Evolutionary conservation across 1,140 invertebrate species (phyloP).

Genomic region (Harlomillsia oculata): DNA sequence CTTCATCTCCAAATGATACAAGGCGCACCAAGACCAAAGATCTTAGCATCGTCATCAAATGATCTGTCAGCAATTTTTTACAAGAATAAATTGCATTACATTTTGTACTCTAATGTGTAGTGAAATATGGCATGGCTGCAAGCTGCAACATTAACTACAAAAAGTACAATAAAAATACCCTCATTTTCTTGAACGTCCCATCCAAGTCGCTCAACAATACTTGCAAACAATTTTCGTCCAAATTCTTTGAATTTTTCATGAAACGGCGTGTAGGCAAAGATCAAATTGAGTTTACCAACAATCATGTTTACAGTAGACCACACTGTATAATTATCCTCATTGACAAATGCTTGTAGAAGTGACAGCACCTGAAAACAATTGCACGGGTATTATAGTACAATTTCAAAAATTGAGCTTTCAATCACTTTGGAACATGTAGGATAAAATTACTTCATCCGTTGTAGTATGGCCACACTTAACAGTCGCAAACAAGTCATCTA

Average conservation of each 20-base stretch:
- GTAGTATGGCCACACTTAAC: conserved; percentile 74
- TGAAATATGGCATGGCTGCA: no score
- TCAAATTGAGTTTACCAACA: conserved; percentile 59
- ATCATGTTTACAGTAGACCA: conserved; percentile 79
- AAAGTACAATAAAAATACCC: conserved; percentile 41
- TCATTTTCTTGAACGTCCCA: conserved; percentile 66
- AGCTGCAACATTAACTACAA: background rate
- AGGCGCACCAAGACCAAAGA: conserved; percentile 71
- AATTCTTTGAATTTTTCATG: conserved; percentile 58
- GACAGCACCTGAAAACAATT: background rate
- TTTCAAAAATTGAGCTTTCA: background rate
- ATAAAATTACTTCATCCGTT: conserved; percentile 52
- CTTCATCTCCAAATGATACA: conserved; percentile 65
- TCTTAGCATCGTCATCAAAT: conserved; percentile 72
- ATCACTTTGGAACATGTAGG: background rate
- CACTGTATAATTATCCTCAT: conserved; percentile 86
- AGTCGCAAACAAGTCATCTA: conserved; percentile 88
- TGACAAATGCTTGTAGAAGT: conserved; percentile 62
- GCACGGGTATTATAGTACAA: no score
- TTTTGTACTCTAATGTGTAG: no score
- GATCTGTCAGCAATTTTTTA: conserved; percentile 45
- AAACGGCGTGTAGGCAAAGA: conserved; percentile 67
- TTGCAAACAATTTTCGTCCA: conserved; percentile 56
- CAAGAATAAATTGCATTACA: background rate
- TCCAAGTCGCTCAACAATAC: conserved; percentile 60